Evolutionary conservation across 2,113 vertebrate species (phyloP).

Genomic region (Lucifuga dentata): DNA sequence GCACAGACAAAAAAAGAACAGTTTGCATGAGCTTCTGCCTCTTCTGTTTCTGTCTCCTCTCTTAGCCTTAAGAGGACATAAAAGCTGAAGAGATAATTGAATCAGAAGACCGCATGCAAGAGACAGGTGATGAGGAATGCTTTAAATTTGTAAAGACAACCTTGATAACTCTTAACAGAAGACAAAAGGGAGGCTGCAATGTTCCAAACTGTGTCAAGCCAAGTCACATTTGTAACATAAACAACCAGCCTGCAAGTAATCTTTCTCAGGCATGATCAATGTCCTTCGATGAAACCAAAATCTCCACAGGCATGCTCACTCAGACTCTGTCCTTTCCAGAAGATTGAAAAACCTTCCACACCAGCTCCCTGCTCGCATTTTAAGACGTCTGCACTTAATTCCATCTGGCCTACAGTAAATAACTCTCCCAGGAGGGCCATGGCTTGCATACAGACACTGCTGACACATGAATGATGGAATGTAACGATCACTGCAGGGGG

Average conservation of each 20-base stretch:
- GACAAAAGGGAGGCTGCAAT: neutral
- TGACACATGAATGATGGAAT: conserved; percentile 63
- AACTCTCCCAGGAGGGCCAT: conserved; percentile 6
- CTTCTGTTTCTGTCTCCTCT: neutral
- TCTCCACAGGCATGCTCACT: conserved; percentile 51
- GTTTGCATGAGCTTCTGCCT: neutral
- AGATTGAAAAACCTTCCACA: conserved; percentile 9
- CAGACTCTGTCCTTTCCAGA: neutral
- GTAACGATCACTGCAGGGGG: conserved; percentile 58
- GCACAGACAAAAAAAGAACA: too few species aligned
- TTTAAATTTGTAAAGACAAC: conserved; percentile 6
- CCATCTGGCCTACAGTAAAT: conserved; percentile 23
- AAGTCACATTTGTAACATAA: conserved; percentile 4
- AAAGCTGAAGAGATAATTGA: neutral
- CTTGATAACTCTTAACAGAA: conserved; percentile 8
- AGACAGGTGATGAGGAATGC: conserved; percentile 16
- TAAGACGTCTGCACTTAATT: conserved; percentile 55
- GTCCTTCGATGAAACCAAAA: conserved; percentile 55
- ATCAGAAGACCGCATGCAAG: neutral
- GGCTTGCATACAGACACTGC: conserved; percentile 33
- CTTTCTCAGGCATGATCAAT: conserved; percentile 3
- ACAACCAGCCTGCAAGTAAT: conserved; percentile 27
- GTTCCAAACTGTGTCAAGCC: conserved; percentile 18
- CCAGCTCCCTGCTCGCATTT: conserved; percentile 28
- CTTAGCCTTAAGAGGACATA: neutral